Base-by-base conservation (phyloP, 2,113 vertebrate species). In the Oreotrochilus melanogaster region DNA sequence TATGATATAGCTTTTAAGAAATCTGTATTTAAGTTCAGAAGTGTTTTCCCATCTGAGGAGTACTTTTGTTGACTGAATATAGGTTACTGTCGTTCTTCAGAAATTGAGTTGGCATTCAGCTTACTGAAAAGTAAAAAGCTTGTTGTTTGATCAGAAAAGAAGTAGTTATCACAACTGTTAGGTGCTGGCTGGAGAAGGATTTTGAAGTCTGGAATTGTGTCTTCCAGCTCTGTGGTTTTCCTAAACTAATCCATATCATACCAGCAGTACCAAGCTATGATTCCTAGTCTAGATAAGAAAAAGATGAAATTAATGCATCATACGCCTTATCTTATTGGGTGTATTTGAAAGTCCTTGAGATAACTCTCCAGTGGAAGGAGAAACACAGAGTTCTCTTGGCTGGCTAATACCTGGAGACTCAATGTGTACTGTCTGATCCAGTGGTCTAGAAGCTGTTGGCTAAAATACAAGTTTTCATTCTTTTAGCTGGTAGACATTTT, bases 11-110 rank as follows among this genome's bases (percentile, higher is more conserved):
- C 56, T 78, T 93, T 83, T 60, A 61, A 69, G 81, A 95, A 70
- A 72, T 57, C 35, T 42, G 31, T 80, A 73, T 66, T 94, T 96
- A 80, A 35, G 69, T 88, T 91, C 85, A 84, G 78, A 62, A n/a
- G 7, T 89, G 37, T 85, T 93, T 78, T 58, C 78, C 24, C 21
- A 42, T 60, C 69, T 8, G 10, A 88, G 43, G 45, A 66, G 21
- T 33, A 62, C 88, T 92, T 69, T 47, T 61, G 25, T 27, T 54
- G 45, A 31, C 70, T 18, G 6, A 69, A 45, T 19, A 10, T 25
- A 70, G 13, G 35, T 62, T 72, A 9, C 22, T 64, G 27, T 17
- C 39, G 17, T 53, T 78, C 12, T 61, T 39, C 50, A 88, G 75
- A 82, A 69, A n/a, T 6, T 23, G 72, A 56, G 15, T 24, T 78